These are phyloP conservation scores for Zaprionus lachaisei DNA, from an alignment of 1,140 invertebrate genomes.

Conservation along the genomic window DNA sequence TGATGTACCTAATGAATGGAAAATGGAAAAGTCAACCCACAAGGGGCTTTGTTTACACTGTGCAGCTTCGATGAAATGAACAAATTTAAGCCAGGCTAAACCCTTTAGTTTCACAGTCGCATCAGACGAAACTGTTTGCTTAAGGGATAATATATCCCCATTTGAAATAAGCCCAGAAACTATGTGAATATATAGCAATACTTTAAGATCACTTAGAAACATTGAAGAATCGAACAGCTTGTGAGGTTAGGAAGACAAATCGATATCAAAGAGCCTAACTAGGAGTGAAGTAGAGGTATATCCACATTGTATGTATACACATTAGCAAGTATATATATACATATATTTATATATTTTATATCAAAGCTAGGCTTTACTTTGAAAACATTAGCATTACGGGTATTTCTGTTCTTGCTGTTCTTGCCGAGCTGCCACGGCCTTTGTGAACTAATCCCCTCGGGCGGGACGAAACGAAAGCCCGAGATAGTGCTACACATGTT, in stretches of 20 bases:
- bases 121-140: background rate
- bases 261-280: too few relatives aligned
- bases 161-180: too few relatives aligned
- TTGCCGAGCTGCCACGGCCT: background rate
- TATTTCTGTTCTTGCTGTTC: slow-evolving; percentile 13
- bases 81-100: background rate
- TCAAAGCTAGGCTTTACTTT: slow-evolving; percentile 50
- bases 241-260: too few relatives aligned
- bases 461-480: slow-evolving; percentile 5
- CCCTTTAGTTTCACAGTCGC: background rate
- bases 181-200: too few relatives aligned
- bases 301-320: too few relatives aligned
- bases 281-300: too few relatives aligned
- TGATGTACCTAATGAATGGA: slow-evolving; percentile 12
- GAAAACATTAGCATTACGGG: slow-evolving; percentile 52
- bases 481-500: slow-evolving; percentile 74
- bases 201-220: too few relatives aligned
- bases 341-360: background rate
- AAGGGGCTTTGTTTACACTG: slow-evolving; percentile 2
- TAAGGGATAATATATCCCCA: background rate
- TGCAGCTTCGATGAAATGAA: background rate
- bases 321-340: background rate
- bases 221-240: too few relatives aligned
- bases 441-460: slow-evolving; percentile 35
- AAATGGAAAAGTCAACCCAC: slow-evolving; percentile 4